Conservation (phyloP, 2,888 invertebrate genomes). For the Diadegma fenestrale region DNA sequence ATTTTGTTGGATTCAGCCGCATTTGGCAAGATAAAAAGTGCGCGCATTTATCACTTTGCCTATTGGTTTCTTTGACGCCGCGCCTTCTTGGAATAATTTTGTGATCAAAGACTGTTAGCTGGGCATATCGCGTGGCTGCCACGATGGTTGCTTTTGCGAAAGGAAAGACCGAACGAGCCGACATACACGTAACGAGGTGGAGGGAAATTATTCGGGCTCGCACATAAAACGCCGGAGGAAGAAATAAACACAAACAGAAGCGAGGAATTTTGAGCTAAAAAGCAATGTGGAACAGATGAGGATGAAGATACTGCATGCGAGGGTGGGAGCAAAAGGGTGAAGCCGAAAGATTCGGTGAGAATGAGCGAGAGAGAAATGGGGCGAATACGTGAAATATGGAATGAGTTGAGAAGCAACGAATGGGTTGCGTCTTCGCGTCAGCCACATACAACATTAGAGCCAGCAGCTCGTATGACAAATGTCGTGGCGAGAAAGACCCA, state of each 20-base stretch:
- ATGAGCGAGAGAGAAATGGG: slow-evolving; percentile 32
- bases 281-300: slow-evolving; percentile 44
- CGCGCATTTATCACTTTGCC: neutral
- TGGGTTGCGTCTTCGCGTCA: slow-evolving; percentile 74
- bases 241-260: slow-evolving; percentile 33
- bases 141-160: slow-evolving; percentile 54
- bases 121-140: neutral
- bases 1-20: neutral
- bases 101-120: slow-evolving; percentile 63
- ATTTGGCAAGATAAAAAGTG: neutral
- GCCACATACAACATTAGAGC: slow-evolving; percentile 60
- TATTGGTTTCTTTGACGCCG: slow-evolving; percentile 19
- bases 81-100: slow-evolving; percentile 69
- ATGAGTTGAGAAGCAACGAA: slow-evolving; percentile 72
- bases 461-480: slow-evolving; percentile 76
- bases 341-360: slow-evolving; percentile 1
- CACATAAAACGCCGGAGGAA: neutral
- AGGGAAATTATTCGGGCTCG: slow-evolving; percentile 26
- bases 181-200: slow-evolving; percentile 35
- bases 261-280: slow-evolving; percentile 45
- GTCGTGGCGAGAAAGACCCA: slow-evolving; percentile 75
- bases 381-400: slow-evolving; percentile 54
- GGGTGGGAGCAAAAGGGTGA: slow-evolving; percentile 5
- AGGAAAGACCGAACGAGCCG: slow-evolving; percentile 51
- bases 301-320: slow-evolving; percentile 26